Percentiles rank a stretch among this genome's conserved stretches.
These are phyloP conservation scores for Leucoraja ocellata DNA, from an alignment of 2,797 vertebrate genomes.

Conservation along the genomic window DNA sequence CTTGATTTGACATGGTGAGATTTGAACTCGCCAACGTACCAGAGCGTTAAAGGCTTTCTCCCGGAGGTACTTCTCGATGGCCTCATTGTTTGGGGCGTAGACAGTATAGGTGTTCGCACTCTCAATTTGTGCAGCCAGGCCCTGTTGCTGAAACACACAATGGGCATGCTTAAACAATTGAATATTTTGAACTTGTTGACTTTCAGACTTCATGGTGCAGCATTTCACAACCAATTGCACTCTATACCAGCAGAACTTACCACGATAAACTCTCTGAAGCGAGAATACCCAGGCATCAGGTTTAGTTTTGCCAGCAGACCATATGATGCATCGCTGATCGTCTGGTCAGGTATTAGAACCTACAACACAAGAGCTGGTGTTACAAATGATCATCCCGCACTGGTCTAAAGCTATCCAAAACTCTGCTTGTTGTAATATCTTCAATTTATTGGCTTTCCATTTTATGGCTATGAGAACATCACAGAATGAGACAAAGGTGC, in stretches of 20 bases:
- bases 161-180: not conserved
- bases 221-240: not conserved
- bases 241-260: slow-evolving; percentile 54
- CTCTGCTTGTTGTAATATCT: no score
- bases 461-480: not conserved
- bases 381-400: not conserved
- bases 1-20: no score
- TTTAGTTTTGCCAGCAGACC: slow-evolving; percentile 63
- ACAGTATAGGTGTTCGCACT: slow-evolving; percentile 65
- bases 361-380: slow-evolving; percentile 45
- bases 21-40: slow-evolving; percentile 58
- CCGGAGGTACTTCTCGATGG: slow-evolving; percentile 65
- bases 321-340: slow-evolving; percentile 60
- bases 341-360: slow-evolving; percentile 72
- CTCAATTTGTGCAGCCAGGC: slow-evolving; percentile 66
- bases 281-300: slow-evolving; percentile 73
- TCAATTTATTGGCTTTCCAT: no score
- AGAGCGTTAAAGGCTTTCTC: slow-evolving; percentile 57
- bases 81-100: slow-evolving; percentile 74
- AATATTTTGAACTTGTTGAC: not conserved
- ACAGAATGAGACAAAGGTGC: not conserved
- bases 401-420: not conserved
- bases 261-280: slow-evolving; percentile 68
- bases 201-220: not conserved
- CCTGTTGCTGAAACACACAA: slow-evolving; percentile 62